Evolutionary conservation across 2,888 invertebrate species (phyloP).

Genomic region (Ophion ellenae): DNA sequence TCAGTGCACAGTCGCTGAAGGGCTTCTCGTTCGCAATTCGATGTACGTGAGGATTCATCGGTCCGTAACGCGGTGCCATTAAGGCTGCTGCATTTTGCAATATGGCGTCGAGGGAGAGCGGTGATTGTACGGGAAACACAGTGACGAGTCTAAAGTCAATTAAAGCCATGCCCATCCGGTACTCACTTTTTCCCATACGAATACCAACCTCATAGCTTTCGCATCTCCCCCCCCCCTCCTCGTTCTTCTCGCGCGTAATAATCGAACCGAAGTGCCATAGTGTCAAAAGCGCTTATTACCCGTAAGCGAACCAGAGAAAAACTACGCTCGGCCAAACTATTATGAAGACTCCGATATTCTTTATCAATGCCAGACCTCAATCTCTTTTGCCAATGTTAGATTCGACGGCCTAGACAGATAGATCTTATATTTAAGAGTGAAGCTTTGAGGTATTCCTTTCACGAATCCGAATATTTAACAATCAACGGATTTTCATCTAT

Average conservation of each 20-base stretch:
- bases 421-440: no score
- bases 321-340: not conserved
- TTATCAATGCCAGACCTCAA: no score
- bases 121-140: constrained; percentile 22
- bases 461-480: no score
- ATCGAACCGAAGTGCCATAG: not conserved
- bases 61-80: constrained; percentile 68
- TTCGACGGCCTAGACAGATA: no score
- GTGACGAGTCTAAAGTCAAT: constrained; percentile 63
- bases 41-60: constrained; percentile 65
- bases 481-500: no score
- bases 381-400: no score
- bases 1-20: not conserved
- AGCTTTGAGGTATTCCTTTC: no score
- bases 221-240: not conserved
- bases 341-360: not conserved
- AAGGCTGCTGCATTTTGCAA: constrained; percentile 61
- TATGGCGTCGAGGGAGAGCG: constrained; percentile 22
- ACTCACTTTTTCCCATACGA: constrained; percentile 72
- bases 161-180: constrained; percentile 78
- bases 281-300: not conserved
- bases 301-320: not conserved
- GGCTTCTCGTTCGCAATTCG: constrained; percentile 15
- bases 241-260: not conserved
- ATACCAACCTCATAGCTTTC: not conserved